phyloP scores from a whole-genome alignment of 2,113 vertebrate genomes.

The Melanocharis versteri region DNA sequence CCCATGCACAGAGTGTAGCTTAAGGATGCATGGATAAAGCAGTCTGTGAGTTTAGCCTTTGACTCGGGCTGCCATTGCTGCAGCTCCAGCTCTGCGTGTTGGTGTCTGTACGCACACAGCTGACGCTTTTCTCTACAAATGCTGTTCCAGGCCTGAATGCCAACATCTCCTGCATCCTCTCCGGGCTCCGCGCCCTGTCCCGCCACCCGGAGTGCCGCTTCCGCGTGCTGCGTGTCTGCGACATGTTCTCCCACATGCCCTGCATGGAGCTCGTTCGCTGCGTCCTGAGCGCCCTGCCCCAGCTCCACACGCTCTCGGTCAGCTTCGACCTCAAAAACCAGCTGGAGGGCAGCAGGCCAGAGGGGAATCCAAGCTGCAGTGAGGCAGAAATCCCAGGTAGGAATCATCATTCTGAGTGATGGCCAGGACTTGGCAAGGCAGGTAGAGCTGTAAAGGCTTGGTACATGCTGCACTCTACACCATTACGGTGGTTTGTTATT shows the following conservation, averaged over 20 bases:
- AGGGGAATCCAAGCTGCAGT: slow-evolving; percentile 25
- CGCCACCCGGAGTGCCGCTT: slow-evolving; percentile 58
- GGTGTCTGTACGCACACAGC: neutral
- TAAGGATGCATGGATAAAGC: fast-evolving
- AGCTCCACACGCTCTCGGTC: slow-evolving; percentile 67
- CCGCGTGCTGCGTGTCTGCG: slow-evolving; percentile 70
- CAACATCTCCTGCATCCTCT: slow-evolving; percentile 74
- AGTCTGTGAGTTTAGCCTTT: neutral
- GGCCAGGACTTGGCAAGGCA: neutral
- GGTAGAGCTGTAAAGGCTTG: neutral
- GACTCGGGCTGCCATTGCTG: fast-evolving
- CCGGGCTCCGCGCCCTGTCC: slow-evolving; percentile 72
- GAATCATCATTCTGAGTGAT: neutral
- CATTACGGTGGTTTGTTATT: neutral
- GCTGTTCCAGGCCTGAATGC: slow-evolving; percentile 70
- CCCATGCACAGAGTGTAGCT: neutral
- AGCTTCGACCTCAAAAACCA: slow-evolving; percentile 76
- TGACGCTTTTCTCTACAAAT: slow-evolving; percentile 9
- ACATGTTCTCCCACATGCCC: slow-evolving; percentile 74
- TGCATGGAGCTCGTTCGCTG: slow-evolving; percentile 72
- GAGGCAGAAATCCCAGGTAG: slow-evolving; percentile 75
- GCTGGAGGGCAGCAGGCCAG: slow-evolving; percentile 55
- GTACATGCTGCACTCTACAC: fast-evolving
- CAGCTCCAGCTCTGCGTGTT: neutral
- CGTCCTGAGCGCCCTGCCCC: slow-evolving; percentile 68